Base-by-base conservation (phyloP, 1,140 invertebrate genomes). In the Caenorhabditis inopinata region DNA sequence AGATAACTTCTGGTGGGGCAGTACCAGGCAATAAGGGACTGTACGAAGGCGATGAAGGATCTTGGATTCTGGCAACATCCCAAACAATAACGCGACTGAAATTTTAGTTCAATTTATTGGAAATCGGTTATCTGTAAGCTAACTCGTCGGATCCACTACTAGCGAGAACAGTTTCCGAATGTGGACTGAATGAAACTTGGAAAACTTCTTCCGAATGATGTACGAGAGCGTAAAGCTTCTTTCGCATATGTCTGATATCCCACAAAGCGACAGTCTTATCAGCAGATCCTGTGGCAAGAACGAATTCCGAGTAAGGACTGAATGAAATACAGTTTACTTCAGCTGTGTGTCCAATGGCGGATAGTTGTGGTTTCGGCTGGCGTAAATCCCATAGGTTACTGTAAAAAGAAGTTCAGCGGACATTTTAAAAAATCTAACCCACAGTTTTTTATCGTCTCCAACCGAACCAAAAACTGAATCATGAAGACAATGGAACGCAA, bases 151-250 rank as follows among this genome's bases (percentile, higher is more conserved):
- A 99, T 18, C 97, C 97, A 87, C 95, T 97, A 53, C 95, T 98
- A 0, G 97, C 97, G 25, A 99, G 91, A 87, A 99, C 99, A 0
- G 97, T 99, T 90, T 99, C 97, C 88, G 99, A 99, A 91, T 99
- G 97, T 3, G 97, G 97, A 7, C 96, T 99, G 97, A 97, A 99
- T 90, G 99, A 97, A 48, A 99, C 93, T 58, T 77, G 76, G 92
- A 99, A 99, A 83, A 99, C 99, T 91, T 99, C 97, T 89, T 99
- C 97, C 89, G 98, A 98, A 89, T 99, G 97, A 46, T 96, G 99
- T 90, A 99, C 96, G 89, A 99, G 99, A 62, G 96, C 97, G 91
- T 99, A 97, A 78, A 99, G 90, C 90, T 99, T 99, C 29, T 99
- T 89, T 90, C 98, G 98, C 29, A 99, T 90, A 90, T 99, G 98